phyloP scores from a whole-genome alignment of 2,113 vertebrate species.

The Neomonachus schauinslandi region DNA sequence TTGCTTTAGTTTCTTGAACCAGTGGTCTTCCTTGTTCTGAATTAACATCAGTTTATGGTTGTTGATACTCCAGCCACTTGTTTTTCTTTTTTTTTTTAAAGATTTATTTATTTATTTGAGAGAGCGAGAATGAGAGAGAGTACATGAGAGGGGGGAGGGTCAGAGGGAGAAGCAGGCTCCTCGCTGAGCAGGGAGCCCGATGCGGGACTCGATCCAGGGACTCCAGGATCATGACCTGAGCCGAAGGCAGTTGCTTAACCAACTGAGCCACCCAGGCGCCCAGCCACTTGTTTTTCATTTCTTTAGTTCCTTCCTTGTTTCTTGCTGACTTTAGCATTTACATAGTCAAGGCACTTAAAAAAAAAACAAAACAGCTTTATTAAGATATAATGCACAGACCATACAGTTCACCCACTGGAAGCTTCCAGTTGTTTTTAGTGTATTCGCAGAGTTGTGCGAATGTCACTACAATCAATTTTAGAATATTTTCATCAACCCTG shows the following conservation, averaged over 20 bases:
- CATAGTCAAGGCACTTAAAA: not conserved
- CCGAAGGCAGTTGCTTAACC: no score
- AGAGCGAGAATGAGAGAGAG: no score
- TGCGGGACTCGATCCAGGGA: no score
- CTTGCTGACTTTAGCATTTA: not conserved
- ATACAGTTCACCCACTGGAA: not conserved
- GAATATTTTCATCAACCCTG: not conserved
- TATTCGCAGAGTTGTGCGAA: not conserved
- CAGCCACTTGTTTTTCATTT: not conserved
- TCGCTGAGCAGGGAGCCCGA: no score
- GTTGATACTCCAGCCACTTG: not conserved
- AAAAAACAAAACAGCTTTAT: not conserved
- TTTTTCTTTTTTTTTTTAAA: slow-evolving; percentile 4
- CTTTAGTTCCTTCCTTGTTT: not conserved
- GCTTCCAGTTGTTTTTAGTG: not conserved
- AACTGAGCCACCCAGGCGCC: no score
- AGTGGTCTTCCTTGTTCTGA: not conserved
- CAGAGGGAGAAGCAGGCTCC: no score
- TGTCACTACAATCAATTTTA: not conserved
- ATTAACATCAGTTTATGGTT: not conserved
- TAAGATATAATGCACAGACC: not conserved
- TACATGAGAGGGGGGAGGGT: no score
- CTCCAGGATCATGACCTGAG: no score
- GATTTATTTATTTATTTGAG: no score
- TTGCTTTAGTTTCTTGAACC: not conserved